Percentiles rank a stretch among this genome's conserved stretches.
Evolutionary conservation across 2,797 vertebrate genomes (phyloP).

Genomic region (Lithobates pipiens): DNA sequence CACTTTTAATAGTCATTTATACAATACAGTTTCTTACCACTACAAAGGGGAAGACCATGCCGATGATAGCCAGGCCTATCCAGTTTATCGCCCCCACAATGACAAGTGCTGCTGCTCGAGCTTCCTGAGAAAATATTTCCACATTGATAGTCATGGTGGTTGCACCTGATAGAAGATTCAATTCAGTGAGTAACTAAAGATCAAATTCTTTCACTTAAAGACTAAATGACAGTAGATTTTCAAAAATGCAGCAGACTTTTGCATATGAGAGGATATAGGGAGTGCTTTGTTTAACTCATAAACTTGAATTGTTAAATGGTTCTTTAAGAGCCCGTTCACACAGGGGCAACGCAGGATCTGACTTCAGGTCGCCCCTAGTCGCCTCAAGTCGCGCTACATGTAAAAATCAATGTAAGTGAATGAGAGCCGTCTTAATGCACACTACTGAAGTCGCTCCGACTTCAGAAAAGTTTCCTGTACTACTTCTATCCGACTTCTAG

Average conservation of each 20-base stretch:
- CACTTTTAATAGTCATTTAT: not conserved
- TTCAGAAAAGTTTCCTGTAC: too few relatives aligned
- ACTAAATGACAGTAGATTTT: not conserved
- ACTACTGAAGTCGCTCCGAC: too few relatives aligned
- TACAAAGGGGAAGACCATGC: constrained; percentile 81
- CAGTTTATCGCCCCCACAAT: constrained; percentile 75
- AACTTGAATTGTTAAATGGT: too few relatives aligned
- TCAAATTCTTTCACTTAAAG: not conserved
- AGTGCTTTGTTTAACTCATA: too few relatives aligned
- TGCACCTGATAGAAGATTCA: constrained; percentile 70
- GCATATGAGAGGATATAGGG: too few relatives aligned
- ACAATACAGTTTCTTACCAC: constrained; percentile 74
- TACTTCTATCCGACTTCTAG: too few relatives aligned
- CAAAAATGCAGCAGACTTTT: not conserved
- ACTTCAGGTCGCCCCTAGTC: too few relatives aligned
- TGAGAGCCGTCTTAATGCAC: too few relatives aligned
- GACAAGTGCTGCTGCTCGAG: constrained; percentile 76
- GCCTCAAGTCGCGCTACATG: too few relatives aligned
- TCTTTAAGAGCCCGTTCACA: too few relatives aligned
- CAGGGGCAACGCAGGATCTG: too few relatives aligned
- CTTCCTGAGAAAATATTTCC: constrained; percentile 81
- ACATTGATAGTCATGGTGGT: constrained; percentile 72
- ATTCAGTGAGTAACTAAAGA: not conserved
- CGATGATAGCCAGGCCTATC: constrained; percentile 77
- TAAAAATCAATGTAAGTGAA: too few relatives aligned